These are phyloP conservation scores for Zaprionus obscuricornis DNA, from an alignment of 2,888 invertebrate genomes.

Conservation along the genomic window DNA sequence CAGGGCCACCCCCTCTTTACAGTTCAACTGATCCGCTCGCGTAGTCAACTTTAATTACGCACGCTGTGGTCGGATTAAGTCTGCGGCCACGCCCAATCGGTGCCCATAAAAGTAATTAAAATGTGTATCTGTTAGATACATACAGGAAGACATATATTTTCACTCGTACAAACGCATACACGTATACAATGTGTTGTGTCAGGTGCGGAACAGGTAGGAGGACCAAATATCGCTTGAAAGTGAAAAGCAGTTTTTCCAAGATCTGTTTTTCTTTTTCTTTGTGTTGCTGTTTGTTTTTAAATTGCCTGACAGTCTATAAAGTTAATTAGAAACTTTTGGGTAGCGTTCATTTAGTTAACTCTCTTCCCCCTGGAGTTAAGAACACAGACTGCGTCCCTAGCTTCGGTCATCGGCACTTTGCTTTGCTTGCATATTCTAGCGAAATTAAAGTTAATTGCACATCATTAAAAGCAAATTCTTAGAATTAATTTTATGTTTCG, in stretches of 20 bases:
- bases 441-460: slow-evolving; percentile 74
- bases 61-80: slow-evolving; percentile 61
- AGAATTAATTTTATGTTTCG: slow-evolving; percentile 67
- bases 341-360: slow-evolving; percentile 18
- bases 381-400: slow-evolving; percentile 12
- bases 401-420: slow-evolving; percentile 43
- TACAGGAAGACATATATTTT: slow-evolving; percentile 12
- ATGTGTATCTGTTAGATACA: slow-evolving; percentile 55
- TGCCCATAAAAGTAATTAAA: slow-evolving; percentile 67
- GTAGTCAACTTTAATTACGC: slow-evolving; percentile 70
- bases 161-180: slow-evolving; percentile 1
- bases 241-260: slow-evolving; percentile 59
- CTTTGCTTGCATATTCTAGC: slow-evolving; percentile 72
- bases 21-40: slow-evolving; percentile 59
- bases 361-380: neutral
- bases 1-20: slow-evolving; percentile 13
- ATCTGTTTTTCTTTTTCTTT: no score
- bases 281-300: slow-evolving; percentile 28
- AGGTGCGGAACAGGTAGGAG: slow-evolving; percentile 11
- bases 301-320: slow-evolving; percentile 61
- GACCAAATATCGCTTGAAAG: slow-evolving; percentile 41
- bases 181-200: slow-evolving; percentile 3
- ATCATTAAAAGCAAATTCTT: slow-evolving; percentile 70
- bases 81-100: slow-evolving; percentile 40
- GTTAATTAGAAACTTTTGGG: slow-evolving; percentile 65